Evolutionary conservation across 2,113 vertebrate species (phyloP).

Genomic region (Synchiropus splendidus): DNA sequence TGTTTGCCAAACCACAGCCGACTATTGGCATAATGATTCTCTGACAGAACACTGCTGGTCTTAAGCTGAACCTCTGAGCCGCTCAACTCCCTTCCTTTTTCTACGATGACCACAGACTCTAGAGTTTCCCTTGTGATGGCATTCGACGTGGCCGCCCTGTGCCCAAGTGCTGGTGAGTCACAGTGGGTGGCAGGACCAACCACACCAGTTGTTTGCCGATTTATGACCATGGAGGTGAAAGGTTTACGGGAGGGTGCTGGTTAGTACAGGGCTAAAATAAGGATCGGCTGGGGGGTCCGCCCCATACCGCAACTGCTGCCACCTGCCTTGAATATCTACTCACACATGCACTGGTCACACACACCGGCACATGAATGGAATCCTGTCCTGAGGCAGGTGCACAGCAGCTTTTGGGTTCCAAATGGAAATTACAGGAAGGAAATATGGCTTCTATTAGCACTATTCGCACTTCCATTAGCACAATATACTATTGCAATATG

Average conservation of each 20-base stretch:
- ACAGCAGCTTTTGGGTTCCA: too few relatives aligned
- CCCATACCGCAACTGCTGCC: slow-evolving; percentile 14
- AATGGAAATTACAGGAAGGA: too few relatives aligned
- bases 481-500: too few relatives aligned
- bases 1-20: too few relatives aligned
- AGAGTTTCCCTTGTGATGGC: slow-evolving; percentile 62
- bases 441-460: too few relatives aligned
- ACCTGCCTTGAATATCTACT: slow-evolving; percentile 27
- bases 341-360: slow-evolving; percentile 18
- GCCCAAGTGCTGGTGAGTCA: slow-evolving; percentile 37
- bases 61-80: too few relatives aligned
- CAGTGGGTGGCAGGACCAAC: slow-evolving; percentile 64
- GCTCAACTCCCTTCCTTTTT: too few relatives aligned
- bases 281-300: slow-evolving; percentile 38
- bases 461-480: too few relatives aligned
- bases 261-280: slow-evolving; percentile 65
- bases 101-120: slow-evolving; percentile 26
- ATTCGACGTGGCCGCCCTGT: slow-evolving; percentile 56
- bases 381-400: too few relatives aligned
- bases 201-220: slow-evolving; percentile 65
- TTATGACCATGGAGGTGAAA: slow-evolving; percentile 58
- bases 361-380: neutral
- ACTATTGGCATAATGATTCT: too few relatives aligned
- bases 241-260: slow-evolving; percentile 64
- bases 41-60: too few relatives aligned